Percentiles rank a stretch among this genome's conserved stretches.
These are phyloP conservation scores for Trichopria drosophilae DNA, from an alignment of 2,888 invertebrate genomes.

Conservation along the genomic window DNA sequence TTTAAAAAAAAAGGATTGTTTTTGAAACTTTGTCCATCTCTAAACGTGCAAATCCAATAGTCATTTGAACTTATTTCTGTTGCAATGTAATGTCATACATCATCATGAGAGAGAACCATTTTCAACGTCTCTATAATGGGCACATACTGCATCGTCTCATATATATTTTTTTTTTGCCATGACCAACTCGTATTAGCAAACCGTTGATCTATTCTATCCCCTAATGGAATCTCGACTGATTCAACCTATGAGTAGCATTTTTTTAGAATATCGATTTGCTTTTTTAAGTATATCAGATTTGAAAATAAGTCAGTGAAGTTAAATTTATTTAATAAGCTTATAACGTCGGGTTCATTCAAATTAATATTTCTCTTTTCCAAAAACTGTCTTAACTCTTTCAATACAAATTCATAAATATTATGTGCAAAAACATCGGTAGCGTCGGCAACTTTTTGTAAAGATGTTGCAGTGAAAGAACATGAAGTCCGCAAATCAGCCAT, in stretches of 20 bases:
- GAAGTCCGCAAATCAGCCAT: neutral
- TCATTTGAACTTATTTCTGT: neutral
- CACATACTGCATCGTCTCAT: conserved; percentile 15
- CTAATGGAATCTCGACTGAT: neutral
- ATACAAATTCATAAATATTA: too few relatives aligned
- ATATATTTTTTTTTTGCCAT: neutral
- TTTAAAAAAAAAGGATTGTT: neutral
- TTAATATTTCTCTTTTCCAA: neutral
- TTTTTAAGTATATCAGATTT: neutral
- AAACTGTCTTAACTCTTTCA: neutral
- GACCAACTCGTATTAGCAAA: neutral
- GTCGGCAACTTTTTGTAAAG: neutral
- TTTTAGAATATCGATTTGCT: conserved; percentile 7
- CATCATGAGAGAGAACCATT: conserved; percentile 13
- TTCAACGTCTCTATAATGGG: conserved; percentile 11
- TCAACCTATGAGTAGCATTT: neutral
- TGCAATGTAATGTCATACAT: conserved; percentile 4
- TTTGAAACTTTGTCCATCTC: conserved; percentile 12
- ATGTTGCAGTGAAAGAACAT: conserved; percentile 2
- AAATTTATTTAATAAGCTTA: neutral
- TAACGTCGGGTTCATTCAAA: neutral
- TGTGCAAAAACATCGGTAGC: neutral
- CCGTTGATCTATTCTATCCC: neutral
- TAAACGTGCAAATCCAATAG: neutral
- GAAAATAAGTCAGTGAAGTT: neutral